Evolutionary conservation across 2,113 vertebrate genomes (phyloP).

Genomic region (Heliornis fulica): DNA sequence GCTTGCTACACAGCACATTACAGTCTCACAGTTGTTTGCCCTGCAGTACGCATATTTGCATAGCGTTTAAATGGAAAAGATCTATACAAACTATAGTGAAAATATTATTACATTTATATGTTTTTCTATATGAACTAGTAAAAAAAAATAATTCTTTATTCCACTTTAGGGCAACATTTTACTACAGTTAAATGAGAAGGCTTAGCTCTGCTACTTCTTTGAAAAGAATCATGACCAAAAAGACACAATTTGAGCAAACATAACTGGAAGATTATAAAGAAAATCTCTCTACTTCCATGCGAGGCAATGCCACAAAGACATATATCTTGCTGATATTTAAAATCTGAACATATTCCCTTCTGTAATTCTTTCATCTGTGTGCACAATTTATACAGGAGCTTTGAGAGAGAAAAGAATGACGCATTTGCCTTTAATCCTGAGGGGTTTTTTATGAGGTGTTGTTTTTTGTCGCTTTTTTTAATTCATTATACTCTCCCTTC

Average conservation of each 20-base stretch:
- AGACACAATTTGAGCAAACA: conserved; percentile 33
- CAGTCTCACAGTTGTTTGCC: conserved; percentile 63
- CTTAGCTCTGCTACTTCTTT: conserved; percentile 66
- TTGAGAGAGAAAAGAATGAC: conserved; percentile 21
- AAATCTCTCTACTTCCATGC: not conserved
- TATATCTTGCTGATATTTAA: conserved; percentile 5
- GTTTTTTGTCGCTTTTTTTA: not conserved
- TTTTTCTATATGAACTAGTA: conserved; percentile 64
- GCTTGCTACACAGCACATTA: conserved; percentile 53
- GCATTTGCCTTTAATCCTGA: not conserved
- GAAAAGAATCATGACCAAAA: conserved; percentile 67
- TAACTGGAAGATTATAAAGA: conserved; percentile 26
- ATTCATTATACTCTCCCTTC: conserved; percentile 1
- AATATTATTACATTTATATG: conserved; percentile 72
- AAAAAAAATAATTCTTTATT: conserved; percentile 64
- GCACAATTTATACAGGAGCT: not conserved
- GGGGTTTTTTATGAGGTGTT: not conserved
- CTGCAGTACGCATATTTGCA: conserved; percentile 69
- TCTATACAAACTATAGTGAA: conserved; percentile 73
- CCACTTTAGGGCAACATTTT: conserved; percentile 73
- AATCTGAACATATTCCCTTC: not conserved
- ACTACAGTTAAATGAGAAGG: conserved; percentile 73
- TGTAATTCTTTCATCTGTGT: conserved; percentile 15
- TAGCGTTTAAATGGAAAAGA: conserved; percentile 60
- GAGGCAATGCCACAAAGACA: conserved; percentile 5